Conservation (phyloP, 2,113 vertebrate species). For the Chrysochloris asiatica region DNA sequence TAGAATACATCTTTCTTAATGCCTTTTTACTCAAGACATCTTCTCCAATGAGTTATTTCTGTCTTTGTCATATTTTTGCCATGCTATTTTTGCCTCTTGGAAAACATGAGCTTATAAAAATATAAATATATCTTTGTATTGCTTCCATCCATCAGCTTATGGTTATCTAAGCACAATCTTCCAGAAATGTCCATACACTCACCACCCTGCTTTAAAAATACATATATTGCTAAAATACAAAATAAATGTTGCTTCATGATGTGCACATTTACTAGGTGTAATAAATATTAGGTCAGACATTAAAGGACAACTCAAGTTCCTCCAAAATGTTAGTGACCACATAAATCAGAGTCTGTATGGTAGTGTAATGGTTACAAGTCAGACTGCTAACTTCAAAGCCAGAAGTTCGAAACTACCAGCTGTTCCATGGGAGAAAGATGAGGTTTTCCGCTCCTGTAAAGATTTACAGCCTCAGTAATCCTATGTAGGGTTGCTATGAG, state of each 20-base stretch:
- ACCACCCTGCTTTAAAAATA: conserved; percentile 13
- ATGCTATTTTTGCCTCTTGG: conserved; percentile 24
- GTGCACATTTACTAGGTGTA: not conserved
- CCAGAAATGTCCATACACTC: conserved; percentile 8
- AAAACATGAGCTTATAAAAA: conserved; percentile 25
- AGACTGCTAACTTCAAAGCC: too few species aligned
- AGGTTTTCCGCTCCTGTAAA: too few species aligned
- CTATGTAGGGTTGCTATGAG: too few species aligned
- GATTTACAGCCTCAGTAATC: too few species aligned
- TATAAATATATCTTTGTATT: conserved; percentile 39
- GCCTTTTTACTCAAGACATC: not conserved
- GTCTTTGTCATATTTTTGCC: not conserved
- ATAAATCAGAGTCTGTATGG: not conserved
- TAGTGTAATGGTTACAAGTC: too few species aligned
- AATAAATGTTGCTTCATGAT: not conserved
- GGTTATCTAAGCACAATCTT: conserved; percentile 48
- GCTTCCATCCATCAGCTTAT: conserved; percentile 31
- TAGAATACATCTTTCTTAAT: not conserved
- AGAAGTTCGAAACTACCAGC: too few species aligned
- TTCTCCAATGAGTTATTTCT: conserved; percentile 1
- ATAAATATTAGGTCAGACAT: not conserved
- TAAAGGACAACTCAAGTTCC: not conserved
- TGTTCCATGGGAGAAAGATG: too few species aligned
- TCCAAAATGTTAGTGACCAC: not conserved
- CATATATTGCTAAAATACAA: not conserved